phyloP scores from a whole-genome alignment of 2,113 vertebrate species.

The Coreoperca whiteheadi region DNA sequence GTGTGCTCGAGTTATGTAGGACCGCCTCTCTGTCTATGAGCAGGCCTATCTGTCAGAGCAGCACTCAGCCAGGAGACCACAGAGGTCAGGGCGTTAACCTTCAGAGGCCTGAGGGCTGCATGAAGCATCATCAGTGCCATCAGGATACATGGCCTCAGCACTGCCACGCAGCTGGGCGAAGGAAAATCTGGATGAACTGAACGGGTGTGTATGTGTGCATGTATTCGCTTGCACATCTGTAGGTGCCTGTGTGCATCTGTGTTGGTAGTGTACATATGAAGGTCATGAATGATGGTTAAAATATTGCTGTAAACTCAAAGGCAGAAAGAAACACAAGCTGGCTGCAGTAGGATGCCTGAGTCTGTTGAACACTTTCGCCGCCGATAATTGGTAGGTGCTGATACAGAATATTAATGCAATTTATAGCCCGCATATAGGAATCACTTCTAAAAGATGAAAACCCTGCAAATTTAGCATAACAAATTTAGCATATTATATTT shows the following conservation, averaged over 20 bases:
- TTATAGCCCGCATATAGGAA: not conserved
- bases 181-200: conserved; percentile 31
- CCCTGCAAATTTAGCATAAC: not conserved
- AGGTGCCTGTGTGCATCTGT: conserved; percentile 41
- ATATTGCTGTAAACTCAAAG: conserved; percentile 28
- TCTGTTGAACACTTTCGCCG: not conserved
- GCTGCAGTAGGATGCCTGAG: not conserved
- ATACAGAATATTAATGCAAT: not conserved
- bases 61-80: conserved; percentile 35
- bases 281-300: conserved; percentile 47
- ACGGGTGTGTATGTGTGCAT: conserved; percentile 44
- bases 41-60: conserved; percentile 62
- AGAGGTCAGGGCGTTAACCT: conserved; percentile 75
- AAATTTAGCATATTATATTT: not conserved
- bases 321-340: conserved; percentile 17
- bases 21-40: conserved; percentile 13
- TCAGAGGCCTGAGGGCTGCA: conserved; percentile 75
- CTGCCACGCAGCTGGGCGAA: conserved; percentile 56
- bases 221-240: conserved; percentile 64
- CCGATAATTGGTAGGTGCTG: accelerated
- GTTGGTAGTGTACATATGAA: conserved; percentile 39
- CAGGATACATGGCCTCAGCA: conserved; percentile 74
- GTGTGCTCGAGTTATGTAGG: not conserved
- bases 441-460: not conserved
- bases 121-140: conserved; percentile 81